Percentiles rank a stretch among this genome's conserved stretches.
Conservation (phyloP, 2,797 vertebrate species). For the Poecilia wingei region DNA sequence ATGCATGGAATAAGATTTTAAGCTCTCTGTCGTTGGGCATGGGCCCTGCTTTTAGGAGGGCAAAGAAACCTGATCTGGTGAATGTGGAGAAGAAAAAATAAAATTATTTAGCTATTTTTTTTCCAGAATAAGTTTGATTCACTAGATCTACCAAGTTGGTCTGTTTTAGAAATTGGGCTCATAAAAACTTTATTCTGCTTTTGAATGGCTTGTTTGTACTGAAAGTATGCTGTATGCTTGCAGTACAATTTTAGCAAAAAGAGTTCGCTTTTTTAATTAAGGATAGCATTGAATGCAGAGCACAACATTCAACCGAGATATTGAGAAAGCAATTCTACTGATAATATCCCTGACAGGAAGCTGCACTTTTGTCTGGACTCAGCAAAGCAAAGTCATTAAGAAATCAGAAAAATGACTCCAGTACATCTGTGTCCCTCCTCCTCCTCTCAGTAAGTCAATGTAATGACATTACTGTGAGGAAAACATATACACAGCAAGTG, state of each 20-base stretch:
- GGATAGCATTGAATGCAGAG: slow-evolving; percentile 24
- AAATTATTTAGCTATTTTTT: not conserved
- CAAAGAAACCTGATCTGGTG: slow-evolving; percentile 18
- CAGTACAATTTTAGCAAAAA: not conserved
- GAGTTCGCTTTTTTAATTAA: slow-evolving; percentile 11
- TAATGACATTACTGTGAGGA: slow-evolving; percentile 35
- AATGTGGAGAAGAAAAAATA: not conserved
- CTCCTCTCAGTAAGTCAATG: slow-evolving; percentile 20
- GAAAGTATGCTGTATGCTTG: not conserved
- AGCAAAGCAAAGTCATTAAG: slow-evolving; percentile 44
- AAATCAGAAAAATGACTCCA: slow-evolving; percentile 50
- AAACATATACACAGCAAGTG: slow-evolving; percentile 38
- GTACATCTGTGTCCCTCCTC: slow-evolving; percentile 15
- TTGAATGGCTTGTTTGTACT: not conserved
- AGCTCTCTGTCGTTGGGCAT: slow-evolving; percentile 32
- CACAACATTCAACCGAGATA: slow-evolving; percentile 45
- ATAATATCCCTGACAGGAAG: slow-evolving; percentile 50
- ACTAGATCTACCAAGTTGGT: not conserved
- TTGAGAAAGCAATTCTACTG: slow-evolving; percentile 52
- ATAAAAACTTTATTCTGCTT: slow-evolving; percentile 4
- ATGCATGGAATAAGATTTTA: slow-evolving; percentile 51
- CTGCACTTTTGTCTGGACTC: slow-evolving; percentile 44
- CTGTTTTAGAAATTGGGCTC: not conserved
- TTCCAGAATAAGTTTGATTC: not conserved
- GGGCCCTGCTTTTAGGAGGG: slow-evolving; percentile 9